Evolutionary conservation across 2,113 vertebrate species (phyloP), one percentile per base, ranked within the genome.

Genomic region (Drymodes brunneopygia): DNA sequence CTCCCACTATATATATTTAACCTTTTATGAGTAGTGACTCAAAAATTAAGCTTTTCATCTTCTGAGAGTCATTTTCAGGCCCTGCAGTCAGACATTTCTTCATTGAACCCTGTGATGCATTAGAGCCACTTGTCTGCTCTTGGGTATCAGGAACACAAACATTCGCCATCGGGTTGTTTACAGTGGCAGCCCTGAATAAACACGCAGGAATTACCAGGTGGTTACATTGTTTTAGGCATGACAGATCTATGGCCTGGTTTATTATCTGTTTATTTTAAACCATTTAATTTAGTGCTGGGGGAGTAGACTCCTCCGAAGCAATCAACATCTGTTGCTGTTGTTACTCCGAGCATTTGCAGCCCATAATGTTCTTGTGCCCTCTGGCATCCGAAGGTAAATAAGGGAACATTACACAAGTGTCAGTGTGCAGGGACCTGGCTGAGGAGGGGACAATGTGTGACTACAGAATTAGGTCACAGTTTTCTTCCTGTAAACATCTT

Each of bases 191-290:
- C 27, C 50, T 80, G 70, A 92, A 54, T 33, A 88, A 47, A 40
- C 54, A 17, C 15, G 15, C 28, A 60, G 75, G 75, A 86, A 70
- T 90, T 92, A 81, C 62, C 50, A 50, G 38, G 69, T 81, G 67
- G 64, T 66, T 88, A 44, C 62, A 61, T 80, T 83, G 62, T 19
- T 70, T 86, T 61, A 72, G 35, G 16, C 47, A 10, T 70, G 86
- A 86, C 62, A 92, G 58, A 80, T 88, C 53, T 60, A 47, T 36
- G 57, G 44, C 54, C 6, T 35, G 22, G 10, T 91, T 74, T 78
- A 91, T 71, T 72, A 82, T 17, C 40, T 82, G 61, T 54, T 77
- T 91, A 21, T 88, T 89, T 96, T 78, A 54, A 86, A 83, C 7
- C 33, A 45, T 15, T 79, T 51, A 24, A 78, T 86, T 94, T 78